Base-by-base conservation (phyloP, 1,140 invertebrate genomes). In the Bombus breviceps region DNA sequence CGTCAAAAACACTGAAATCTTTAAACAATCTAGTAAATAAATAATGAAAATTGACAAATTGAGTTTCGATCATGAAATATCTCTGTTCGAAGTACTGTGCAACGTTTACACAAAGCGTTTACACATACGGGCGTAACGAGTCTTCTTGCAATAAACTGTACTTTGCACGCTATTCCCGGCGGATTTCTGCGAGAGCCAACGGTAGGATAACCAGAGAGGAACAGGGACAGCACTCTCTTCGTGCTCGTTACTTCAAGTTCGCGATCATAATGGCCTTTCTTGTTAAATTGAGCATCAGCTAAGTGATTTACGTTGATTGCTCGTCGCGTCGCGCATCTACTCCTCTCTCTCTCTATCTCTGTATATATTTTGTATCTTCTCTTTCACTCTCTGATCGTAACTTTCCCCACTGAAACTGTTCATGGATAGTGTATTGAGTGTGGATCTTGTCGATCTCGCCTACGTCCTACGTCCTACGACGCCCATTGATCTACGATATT, bases 241-340 rank as follows among this genome's bases (percentile, higher is more conserved):
- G 66, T 89, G 85, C 89, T 93, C 90, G 92, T 93, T 94, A 93
- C 91, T 89, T 92, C 90, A 86, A 92, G 92, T 92, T 92, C 89
- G 88, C 86, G 92, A 93, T 94, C 90, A 93, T 94, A 95, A 94
- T 94, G 93, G 93, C 92, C 91, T 94, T 94, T 94, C 93, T 95
- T 94, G 94, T 95, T 95, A 95, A 95, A 95, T 95, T 94, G 93
- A 95, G 93, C 94, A 94, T 95, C 93, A 92, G 92, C 92, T 92
- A 92, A 95, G 94, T 95, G 94, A 95, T 95, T 95, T 94, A 95
- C 94, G 94, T 95, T 94, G 94, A 95, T 95, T 95, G 93, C 93
- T 91, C 90, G 92, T 93, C 93, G 92, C 90, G 92, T 92, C 92
- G 90, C 88, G 68, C 69, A 91, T 92, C 86, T 81, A 81, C 32